Conservation (phyloP, 2,888 invertebrate species). For the Drosophila subsilvestris region DNA sequence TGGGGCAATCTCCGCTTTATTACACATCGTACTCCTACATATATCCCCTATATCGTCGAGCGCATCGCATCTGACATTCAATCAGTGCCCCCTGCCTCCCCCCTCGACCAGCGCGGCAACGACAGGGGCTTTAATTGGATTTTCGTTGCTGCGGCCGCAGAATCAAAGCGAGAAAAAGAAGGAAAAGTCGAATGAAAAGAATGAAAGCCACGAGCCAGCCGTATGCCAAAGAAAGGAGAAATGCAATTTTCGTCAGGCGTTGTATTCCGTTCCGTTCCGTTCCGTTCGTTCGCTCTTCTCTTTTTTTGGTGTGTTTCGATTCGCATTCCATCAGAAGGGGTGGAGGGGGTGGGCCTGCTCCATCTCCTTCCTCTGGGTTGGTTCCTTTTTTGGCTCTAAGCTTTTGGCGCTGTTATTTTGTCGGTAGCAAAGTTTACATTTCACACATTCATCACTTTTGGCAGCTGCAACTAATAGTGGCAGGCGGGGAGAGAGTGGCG, state of each 20-base stretch:
- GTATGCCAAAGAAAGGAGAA: slow-evolving; percentile 47
- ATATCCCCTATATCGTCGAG: slow-evolving; percentile 53
- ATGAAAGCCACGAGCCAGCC: slow-evolving; percentile 19
- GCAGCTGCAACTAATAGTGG: slow-evolving; percentile 80
- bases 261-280: slow-evolving; percentile 29
- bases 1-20: slow-evolving; percentile 75
- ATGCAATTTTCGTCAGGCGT: slow-evolving; percentile 80
- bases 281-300: slow-evolving; percentile 58
- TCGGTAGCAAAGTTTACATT: slow-evolving; percentile 80
- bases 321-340: slow-evolving; percentile 12
- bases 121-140: slow-evolving; percentile 80
- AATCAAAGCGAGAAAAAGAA: slow-evolving; percentile 41
- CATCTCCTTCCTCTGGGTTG: slow-evolving; percentile 25
- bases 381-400: slow-evolving; percentile 38
- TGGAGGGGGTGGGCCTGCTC: background rate
- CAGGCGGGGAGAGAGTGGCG: slow-evolving; percentile 53
- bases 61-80: slow-evolving; percentile 69
- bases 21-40: slow-evolving; percentile 55
- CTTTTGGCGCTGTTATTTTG: slow-evolving; percentile 75
- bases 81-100: slow-evolving; percentile 53
- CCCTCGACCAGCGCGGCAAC: slow-evolving; percentile 63
- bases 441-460: slow-evolving; percentile 80
- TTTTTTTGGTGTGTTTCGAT: slow-evolving; percentile 59
- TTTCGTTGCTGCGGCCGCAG: slow-evolving; percentile 67
- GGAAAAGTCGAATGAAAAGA: slow-evolving; percentile 26